Percentiles rank a stretch among this genome's conserved stretches.
Evolutionary conservation across 2,888 invertebrate genomes (phyloP).

Genomic region (Drosophila merina): DNA sequence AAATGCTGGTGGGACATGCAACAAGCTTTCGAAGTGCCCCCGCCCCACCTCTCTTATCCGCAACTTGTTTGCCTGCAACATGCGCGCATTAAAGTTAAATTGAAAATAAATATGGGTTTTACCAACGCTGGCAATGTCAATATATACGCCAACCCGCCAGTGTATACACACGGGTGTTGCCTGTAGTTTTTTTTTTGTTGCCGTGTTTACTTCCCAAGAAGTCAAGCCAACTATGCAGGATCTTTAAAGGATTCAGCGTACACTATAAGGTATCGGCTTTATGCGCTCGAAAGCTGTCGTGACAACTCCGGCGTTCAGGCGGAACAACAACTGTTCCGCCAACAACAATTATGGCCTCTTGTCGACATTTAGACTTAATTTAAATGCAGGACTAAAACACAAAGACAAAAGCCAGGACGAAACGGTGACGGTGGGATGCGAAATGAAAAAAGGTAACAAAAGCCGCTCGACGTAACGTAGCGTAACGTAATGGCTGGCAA

Average conservation of each 20-base stretch:
- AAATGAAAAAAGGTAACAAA: conserved; percentile 53
- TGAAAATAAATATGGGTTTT: conserved; percentile 60
- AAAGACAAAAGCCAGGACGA: conserved; percentile 10
- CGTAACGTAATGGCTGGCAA: conserved; percentile 72
- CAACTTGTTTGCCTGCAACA: conserved; percentile 36
- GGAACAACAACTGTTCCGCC: conserved; percentile 31
- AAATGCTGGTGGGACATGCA: conserved; percentile 60
- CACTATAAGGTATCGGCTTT: conserved; percentile 31
- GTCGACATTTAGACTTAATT: conserved; percentile 76
- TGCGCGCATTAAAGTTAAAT: conserved; percentile 62
- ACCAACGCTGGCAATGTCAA: conserved; percentile 52
- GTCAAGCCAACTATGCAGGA: not conserved
- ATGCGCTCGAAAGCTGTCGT: conserved; percentile 32
- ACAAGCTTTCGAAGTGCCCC: conserved; percentile 39
- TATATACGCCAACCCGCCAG: conserved; percentile 38
- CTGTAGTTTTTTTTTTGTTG: not conserved
- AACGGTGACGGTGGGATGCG: not conserved
- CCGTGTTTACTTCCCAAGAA: conserved; percentile 3
- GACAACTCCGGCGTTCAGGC: conserved; percentile 49
- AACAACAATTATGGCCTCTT: conserved; percentile 53
- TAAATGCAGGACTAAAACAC: conserved; percentile 65
- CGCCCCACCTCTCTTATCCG: conserved; percentile 7
- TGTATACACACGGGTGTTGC: not conserved
- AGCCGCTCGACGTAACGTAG: conserved; percentile 64
- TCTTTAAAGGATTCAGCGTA: conserved; percentile 4